phyloP scores from a whole-genome alignment of 1,140 invertebrate species.

The Probaryconus sp. region DNA sequence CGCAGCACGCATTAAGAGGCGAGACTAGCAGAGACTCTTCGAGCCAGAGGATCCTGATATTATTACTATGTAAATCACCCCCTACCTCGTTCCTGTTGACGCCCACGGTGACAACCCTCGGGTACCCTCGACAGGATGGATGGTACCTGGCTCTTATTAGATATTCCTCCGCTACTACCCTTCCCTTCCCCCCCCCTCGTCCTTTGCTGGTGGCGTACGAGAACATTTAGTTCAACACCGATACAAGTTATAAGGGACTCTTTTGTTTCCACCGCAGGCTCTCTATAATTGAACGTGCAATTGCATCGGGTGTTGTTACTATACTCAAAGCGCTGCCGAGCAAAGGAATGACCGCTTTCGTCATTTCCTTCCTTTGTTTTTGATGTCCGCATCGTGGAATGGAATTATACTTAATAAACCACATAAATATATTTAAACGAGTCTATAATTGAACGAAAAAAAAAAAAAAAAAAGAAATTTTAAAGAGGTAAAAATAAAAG shows the following conservation, averaged over 20 bases:
- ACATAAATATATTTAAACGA: no score
- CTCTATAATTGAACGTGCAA: slow-evolving; percentile 57
- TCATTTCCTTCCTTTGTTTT: no score
- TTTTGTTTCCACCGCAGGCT: slow-evolving; percentile 57
- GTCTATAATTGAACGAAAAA: no score
- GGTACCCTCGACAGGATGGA: slow-evolving; percentile 72
- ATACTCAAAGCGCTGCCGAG: slow-evolving; percentile 46
- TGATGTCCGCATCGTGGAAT: no score
- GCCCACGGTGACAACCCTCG: slow-evolving; percentile 76
- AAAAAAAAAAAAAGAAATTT: no score
- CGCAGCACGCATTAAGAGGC: slow-evolving; percentile 53
- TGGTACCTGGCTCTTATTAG: slow-evolving; percentile 76
- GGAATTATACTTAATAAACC: slow-evolving; percentile 3
- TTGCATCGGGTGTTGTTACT: slow-evolving; percentile 54
- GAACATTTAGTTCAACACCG: slow-evolving; percentile 35
- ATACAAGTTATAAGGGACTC: slow-evolving; percentile 23
- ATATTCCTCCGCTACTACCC: slow-evolving; percentile 67
- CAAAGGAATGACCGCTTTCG: slow-evolving; percentile 9
- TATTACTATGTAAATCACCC: slow-evolving; percentile 78
- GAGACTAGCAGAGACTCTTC: slow-evolving; percentile 39
- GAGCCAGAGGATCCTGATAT: slow-evolving; percentile 71
- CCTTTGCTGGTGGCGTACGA: slow-evolving; percentile 61
- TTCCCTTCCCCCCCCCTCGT: slow-evolving; percentile 54
- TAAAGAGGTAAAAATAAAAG: no score
- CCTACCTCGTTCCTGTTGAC: slow-evolving; percentile 68